A percentile compares a stretch with the other conserved stretches of the same genome.
Conservation (phyloP, 1,140 invertebrate species). For the Tetramorium alpestre region DNA sequence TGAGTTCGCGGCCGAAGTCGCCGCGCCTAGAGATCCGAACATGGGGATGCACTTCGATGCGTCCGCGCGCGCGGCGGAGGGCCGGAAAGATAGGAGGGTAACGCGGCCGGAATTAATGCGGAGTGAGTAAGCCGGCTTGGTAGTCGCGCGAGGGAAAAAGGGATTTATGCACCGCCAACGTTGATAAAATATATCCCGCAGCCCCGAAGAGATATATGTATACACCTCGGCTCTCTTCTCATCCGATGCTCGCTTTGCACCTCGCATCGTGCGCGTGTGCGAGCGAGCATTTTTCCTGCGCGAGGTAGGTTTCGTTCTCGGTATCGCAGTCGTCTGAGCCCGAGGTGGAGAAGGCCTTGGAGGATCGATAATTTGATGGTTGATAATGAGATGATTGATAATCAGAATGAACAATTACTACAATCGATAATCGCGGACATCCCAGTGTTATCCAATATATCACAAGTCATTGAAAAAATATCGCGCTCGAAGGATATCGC, state of each 20-base stretch:
- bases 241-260: conserved; percentile 19
- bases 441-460: not conserved
- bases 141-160: conserved; percentile 27
- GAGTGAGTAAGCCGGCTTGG: conserved; percentile 64
- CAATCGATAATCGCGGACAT: not conserved
- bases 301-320: not conserved
- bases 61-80: conserved; percentile 22
- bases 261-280: conserved; percentile 24
- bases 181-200: conserved; percentile 67
- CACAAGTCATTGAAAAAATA: not conserved
- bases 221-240: not conserved
- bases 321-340: not conserved
- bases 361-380: not conserved
- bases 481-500: not conserved
- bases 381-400: not conserved
- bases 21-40: conserved; percentile 38
- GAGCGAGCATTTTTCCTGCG: conserved; percentile 13
- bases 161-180: conserved; percentile 51
- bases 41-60: conserved; percentile 62
- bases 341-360: not conserved
- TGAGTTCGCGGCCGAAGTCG: conserved; percentile 4
- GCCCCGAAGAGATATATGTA: conserved; percentile 1
- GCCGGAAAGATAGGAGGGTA: conserved; percentile 66
- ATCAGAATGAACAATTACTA: not conserved
- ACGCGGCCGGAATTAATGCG: conserved; percentile 70